Evolutionary conservation across 2,797 vertebrate species (phyloP).

Genomic region (Gobionotothen gibberifrons): DNA sequence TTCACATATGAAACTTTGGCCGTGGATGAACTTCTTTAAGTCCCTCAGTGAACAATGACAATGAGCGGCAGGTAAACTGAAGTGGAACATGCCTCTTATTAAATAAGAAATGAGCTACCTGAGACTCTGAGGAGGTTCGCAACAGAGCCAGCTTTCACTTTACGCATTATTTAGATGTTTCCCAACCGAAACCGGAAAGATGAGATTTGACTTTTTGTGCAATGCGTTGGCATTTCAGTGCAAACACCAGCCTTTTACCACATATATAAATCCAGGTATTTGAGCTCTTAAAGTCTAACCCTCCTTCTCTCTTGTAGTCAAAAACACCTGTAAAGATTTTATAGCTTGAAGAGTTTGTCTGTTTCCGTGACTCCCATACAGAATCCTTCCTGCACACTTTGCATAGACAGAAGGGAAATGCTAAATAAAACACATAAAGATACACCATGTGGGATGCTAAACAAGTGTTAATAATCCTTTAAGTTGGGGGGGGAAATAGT

Average conservation of each 20-base stretch:
- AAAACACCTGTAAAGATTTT: slow-evolving; percentile 46
- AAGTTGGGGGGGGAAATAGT: neutral
- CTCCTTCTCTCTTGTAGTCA: neutral
- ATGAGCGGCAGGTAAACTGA: slow-evolving; percentile 21
- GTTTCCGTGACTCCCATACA: slow-evolving; percentile 51
- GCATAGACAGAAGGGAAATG: neutral
- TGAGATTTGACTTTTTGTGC: neutral
- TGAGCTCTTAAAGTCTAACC: slow-evolving; percentile 16
- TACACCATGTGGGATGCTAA: neutral
- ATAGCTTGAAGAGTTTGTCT: slow-evolving; percentile 41
- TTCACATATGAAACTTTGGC: too few relatives aligned
- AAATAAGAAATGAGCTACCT: slow-evolving; percentile 62
- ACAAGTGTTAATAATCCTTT: neutral
- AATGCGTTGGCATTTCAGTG: neutral
- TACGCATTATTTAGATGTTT: neutral
- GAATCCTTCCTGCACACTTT: neutral
- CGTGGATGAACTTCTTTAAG: neutral
- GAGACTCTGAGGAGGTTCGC: slow-evolving; percentile 34
- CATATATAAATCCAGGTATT: neutral
- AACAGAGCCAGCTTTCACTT: slow-evolving; percentile 31
- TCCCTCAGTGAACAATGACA: neutral
- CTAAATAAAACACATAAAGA: neutral
- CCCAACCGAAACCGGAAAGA: neutral
- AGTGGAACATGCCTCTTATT: slow-evolving; percentile 22
- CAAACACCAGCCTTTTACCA: neutral